Conservation (phyloP, 1,140 invertebrate genomes). For the Tenebrio molitor region DNA sequence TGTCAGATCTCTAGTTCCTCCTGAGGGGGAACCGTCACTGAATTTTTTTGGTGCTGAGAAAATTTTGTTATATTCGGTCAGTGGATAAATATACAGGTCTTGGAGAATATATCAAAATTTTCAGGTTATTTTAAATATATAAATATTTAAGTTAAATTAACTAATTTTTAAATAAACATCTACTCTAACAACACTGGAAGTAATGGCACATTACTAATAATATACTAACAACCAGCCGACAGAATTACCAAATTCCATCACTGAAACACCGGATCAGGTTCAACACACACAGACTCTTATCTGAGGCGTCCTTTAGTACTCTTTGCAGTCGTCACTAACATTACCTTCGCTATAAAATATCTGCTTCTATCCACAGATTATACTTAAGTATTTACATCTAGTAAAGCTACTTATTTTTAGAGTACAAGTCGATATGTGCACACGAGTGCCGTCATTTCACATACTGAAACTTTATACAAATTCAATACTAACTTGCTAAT, state of each 20-base stretch:
- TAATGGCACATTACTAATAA: slow-evolving; percentile 63
- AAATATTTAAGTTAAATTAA: slow-evolving; percentile 62
- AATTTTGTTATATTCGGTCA: slow-evolving; percentile 63
- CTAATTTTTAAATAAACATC: slow-evolving; percentile 63
- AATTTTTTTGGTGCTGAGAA: slow-evolving; percentile 61
- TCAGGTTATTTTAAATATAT: slow-evolving; percentile 52
- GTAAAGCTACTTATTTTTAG: slow-evolving; percentile 50
- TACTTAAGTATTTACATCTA: slow-evolving; percentile 54
- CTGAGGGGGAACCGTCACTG: slow-evolving; percentile 55
- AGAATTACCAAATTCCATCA: slow-evolving; percentile 65
- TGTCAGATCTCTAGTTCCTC: slow-evolving; percentile 49
- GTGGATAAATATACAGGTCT: slow-evolving; percentile 45
- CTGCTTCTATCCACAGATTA: slow-evolving; percentile 46
- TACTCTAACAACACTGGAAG: slow-evolving; percentile 63
- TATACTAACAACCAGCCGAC: slow-evolving; percentile 61
- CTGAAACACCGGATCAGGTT: slow-evolving; percentile 58
- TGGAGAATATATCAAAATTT: slow-evolving; percentile 63
- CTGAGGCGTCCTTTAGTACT: slow-evolving; percentile 40
- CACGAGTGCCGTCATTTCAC: slow-evolving; percentile 47
- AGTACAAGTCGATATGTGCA: slow-evolving; percentile 54
- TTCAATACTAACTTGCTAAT: slow-evolving; percentile 33
- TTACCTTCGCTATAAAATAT: slow-evolving; percentile 50
- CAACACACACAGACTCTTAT: slow-evolving; percentile 39
- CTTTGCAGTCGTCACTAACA: slow-evolving; percentile 39
- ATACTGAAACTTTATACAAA: slow-evolving; percentile 48